Evolutionary conservation across 1,140 invertebrate genomes (phyloP).

Genomic region (Centruroides sculpturatus): DNA sequence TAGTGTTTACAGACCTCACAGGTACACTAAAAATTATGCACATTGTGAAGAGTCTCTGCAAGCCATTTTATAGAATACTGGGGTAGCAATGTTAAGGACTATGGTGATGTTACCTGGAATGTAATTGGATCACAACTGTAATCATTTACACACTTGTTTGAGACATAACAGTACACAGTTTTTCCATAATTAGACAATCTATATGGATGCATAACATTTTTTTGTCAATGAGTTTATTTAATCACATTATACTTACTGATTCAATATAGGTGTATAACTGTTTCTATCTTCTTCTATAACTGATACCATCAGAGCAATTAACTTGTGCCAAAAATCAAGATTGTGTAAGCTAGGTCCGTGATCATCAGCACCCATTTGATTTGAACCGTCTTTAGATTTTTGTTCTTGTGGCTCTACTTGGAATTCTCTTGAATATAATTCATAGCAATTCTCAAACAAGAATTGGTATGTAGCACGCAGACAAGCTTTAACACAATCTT

Average conservation of each 20-base stretch:
- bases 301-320: slow-evolving; percentile 93
- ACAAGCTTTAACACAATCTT: slow-evolving; percentile 98
- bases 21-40: no score
- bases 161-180: no score
- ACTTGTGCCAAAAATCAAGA: slow-evolving; percentile 96
- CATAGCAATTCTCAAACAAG: slow-evolving; percentile 94
- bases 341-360: slow-evolving; percentile 77
- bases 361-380: slow-evolving; percentile 41
- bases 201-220: no score
- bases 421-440: slow-evolving; percentile 84
- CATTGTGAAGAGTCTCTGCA: no score
- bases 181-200: no score
- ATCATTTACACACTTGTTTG: no score
- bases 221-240: no score
- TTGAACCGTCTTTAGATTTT: neutral
- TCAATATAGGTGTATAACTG: slow-evolving; percentile 94
- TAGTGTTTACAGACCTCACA: no score
- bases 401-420: slow-evolving; percentile 78
- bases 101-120: no score
- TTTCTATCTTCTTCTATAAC: slow-evolving; percentile 98
- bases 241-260: slow-evolving; percentile 50
- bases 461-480: slow-evolving; percentile 95
- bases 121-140: no score
- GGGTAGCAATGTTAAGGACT: no score
- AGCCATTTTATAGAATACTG: no score